Evolutionary conservation across 1,140 invertebrate species (phyloP), one percentile per base, ranked within the genome.

Genomic region (Aleiodes sp.): DNA sequence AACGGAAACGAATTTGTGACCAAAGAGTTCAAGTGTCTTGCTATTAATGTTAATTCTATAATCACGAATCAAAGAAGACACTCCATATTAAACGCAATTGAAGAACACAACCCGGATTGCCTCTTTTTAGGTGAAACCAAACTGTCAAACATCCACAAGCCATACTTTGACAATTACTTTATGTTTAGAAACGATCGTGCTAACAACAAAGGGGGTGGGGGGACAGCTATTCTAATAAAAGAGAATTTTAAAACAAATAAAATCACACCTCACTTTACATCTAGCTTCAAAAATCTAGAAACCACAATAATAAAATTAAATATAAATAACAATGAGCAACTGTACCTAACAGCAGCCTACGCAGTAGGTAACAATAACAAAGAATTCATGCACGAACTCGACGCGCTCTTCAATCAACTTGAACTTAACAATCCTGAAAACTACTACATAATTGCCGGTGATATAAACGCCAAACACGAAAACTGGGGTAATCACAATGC

Each of bases 251-350:
- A 28, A 59, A 8, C 12, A 21, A 59, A 7, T 28, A 59, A 26
- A 29, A 59, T 59, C 4, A 2, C 7, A 1, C 10, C 24, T 4
- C 21, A 3, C 12, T 29, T 4, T 10, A n/a, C 10, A 1, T 21
- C 2, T 6, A 52, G 21, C 1, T 16, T 21, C 8, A 52, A 52
- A 52, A 2, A 2, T 1, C n/a, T 52, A 12, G 9, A 59, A 28
- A 26, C 56, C 3, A 59, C 9, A 26, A 59, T 31, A 4, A 59
- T 28, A 2, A n/a, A n/a, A 59, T 9, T 84, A 4, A 59, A 59
- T n/a, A 59, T 59, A 59, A 28, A n/a, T n/a, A 57, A 52, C 16
- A 19, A 2, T 3, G 16, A 59, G n/a, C 57, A 35, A 2, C 31
- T 67, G 4, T 57, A 24, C 31, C 14, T 67, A 19, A 21, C 59